Conservation (phyloP, 2,113 vertebrate genomes). For the Bettongia penicillata region DNA sequence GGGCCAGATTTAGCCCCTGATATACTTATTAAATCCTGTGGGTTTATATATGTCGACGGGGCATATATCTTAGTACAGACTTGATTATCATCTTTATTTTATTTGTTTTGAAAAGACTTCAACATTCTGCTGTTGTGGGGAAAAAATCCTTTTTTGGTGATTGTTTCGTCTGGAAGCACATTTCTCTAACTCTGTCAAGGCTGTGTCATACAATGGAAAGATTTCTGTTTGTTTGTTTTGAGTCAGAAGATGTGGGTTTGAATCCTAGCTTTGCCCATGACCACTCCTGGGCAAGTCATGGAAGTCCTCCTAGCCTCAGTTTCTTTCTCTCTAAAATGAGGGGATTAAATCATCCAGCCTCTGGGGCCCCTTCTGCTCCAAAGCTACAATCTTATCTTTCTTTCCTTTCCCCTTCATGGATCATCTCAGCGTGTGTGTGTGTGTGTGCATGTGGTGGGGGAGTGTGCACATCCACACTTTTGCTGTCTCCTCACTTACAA, state of each 20-base stretch:
- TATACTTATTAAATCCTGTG: neutral
- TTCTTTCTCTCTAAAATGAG: neutral
- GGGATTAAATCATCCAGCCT: too few species aligned
- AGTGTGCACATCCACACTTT: neutral
- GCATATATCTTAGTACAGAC: neutral
- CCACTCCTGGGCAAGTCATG: neutral
- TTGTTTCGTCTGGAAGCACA: neutral
- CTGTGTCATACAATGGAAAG: neutral
- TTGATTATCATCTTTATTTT: neutral
- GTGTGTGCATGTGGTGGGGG: too few species aligned
- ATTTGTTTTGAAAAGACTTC: neutral
- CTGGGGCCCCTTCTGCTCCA: neutral
- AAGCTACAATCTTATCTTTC: neutral
- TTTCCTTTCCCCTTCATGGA: neutral
- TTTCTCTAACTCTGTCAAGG: conserved; percentile 8
- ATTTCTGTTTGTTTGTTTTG: neutral
- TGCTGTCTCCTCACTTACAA: neutral
- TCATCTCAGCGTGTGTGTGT: neutral
- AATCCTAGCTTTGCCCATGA: neutral
- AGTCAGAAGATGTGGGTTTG: neutral
- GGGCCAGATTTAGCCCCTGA: neutral
- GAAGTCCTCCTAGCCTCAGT: neutral
- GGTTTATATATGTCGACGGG: neutral
- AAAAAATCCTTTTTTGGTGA: conserved; percentile 1
- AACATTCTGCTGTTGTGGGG: neutral